Evolutionary conservation across 37 sponge, comb jelly and placozoan genomes (phyloP), one percentile per base, ranked within the genome.

Genomic region (Axinella damicornis): DNA sequence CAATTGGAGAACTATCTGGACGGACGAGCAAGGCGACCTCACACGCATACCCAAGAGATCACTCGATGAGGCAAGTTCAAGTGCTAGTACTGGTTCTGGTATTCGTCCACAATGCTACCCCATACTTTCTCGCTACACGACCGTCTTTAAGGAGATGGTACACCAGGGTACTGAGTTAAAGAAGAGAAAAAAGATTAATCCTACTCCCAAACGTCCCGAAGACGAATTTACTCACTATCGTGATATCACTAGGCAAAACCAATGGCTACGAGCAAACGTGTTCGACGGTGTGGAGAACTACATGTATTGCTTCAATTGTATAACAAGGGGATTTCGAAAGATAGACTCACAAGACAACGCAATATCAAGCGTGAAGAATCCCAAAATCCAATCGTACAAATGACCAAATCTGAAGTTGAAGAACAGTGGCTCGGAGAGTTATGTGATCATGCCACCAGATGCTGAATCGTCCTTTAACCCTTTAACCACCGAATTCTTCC

Each of bases 211-310:
- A 33, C 22, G 35, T 30, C 32, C 69, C 11, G 53, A 72, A 19
- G 21, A 4, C 6, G 53, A 72, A 19, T 21, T 19, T 28, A 28
- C 22, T 21, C 73, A 72, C 27, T 72, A 72, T 46, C 17, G 73
- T 2, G 53, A 72, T n/a, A 19, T 69, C 9, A 19, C 22, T 18
- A 54, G 20, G 20, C 64, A 83, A 33, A 83, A 83, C 56, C 68
- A 73, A 57, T 83, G 76, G 84, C 66, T 83, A 31, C 5, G 74
- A n/a, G 22, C 24, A 11, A 83, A 83, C 55, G 34, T 73, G 14
- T 83, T 65, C 74, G 84, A 83, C 36, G 12, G 36, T 68, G 19
- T 74, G 64, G 84, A 76, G n/a, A 83, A 83, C 84, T 83, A 83
- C 57, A 37, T 83, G 22, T 83, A 39, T 33, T 83, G 83, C 53